phyloP scores from a whole-genome alignment of 2,113 vertebrate genomes.

The Argyrosomus japonicus region DNA sequence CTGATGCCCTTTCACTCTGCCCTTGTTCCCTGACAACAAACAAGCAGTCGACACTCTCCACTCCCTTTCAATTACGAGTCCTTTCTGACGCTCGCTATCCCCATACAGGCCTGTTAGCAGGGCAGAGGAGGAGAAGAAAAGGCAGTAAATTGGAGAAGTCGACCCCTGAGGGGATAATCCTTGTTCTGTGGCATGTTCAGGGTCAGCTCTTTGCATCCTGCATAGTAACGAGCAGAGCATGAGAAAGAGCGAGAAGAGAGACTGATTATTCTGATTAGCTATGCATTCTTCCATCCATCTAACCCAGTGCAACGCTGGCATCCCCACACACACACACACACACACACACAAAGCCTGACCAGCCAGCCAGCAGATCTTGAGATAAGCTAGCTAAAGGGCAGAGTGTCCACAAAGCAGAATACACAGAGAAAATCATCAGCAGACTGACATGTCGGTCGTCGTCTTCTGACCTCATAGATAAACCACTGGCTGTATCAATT shows the following conservation, averaged over 20 bases:
- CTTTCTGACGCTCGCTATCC: constrained; percentile 53
- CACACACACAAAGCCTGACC: constrained; percentile 34
- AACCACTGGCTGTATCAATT: constrained; percentile 53
- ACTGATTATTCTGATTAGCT: constrained; percentile 67
- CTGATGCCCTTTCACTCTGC: constrained; percentile 45
- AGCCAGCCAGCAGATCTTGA: constrained; percentile 57
- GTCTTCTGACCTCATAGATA: constrained; percentile 69
- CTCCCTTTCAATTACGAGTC: constrained; percentile 69
- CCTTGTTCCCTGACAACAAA: constrained; percentile 68
- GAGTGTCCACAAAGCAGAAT: constrained; percentile 59
- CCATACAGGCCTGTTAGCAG: constrained; percentile 54
- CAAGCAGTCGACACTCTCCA: constrained; percentile 57
- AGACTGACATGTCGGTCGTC: constrained; percentile 38
- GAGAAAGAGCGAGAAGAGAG: constrained; percentile 48
- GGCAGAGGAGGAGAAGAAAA: constrained; percentile 43
- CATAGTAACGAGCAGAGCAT: constrained; percentile 57
- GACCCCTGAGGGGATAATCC: constrained; percentile 64
- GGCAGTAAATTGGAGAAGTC: constrained; percentile 64
- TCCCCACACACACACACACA: constrained; percentile 32
- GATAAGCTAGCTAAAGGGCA: constrained; percentile 68
- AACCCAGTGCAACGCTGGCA: constrained; percentile 20
- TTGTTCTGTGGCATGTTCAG: constrained; percentile 60
- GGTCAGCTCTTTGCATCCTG: constrained; percentile 69
- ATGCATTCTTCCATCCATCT: constrained; percentile 61
- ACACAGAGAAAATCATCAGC: constrained; percentile 64